Evolutionary conservation across 1,140 invertebrate genomes (phyloP), one percentile per base, ranked within the genome.

Genomic region (Sarcophaga bullata): DNA sequence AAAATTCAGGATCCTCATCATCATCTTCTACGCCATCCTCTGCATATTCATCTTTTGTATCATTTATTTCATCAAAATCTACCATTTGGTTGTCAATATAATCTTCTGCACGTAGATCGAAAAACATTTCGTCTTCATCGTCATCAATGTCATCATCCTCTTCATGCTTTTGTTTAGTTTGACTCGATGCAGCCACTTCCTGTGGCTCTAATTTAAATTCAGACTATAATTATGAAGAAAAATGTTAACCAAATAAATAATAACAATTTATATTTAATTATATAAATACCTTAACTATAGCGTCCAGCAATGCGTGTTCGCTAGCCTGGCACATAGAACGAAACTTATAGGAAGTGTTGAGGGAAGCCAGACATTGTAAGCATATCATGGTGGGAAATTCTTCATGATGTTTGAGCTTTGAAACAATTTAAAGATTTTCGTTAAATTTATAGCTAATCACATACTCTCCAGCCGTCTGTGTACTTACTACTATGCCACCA

Each of bases 351-450:
- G 88, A 86, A 58, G 68, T 86, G 58, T 83, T 84, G 9, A 89
- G 80, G 10, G 76, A 84, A 9, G 85, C 83, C 9, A 87, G 73
- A 80, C 88, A 89, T 19, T 48, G 86, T 17, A 80, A 84, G 81
- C 88, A 89, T 25, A 89, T 82, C 83, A 89, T 89, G 72, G 86
- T 89, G 6, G 87, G 86, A 49, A 89, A 89, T 52, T 89, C 87
- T 75, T 86, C 86, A 8, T 88, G 82, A 3, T 85, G 87, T n/a
- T 86, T 84, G 50, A 89, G 54, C 88, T 89, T 37, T 37, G 75
- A 0, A 80, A 80, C 25, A n/a, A 19, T 37, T 37, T 37, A 37
- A 37, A 37, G 25, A 2, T 37, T 37, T 37, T 37, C 25, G 25
- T 37, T 76, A 37, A 13, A 52, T 52, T 17, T n/a, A 17, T 11